Evolutionary conservation across 1,140 invertebrate species (phyloP).

Genomic region (Pogonus chalceus): DNA sequence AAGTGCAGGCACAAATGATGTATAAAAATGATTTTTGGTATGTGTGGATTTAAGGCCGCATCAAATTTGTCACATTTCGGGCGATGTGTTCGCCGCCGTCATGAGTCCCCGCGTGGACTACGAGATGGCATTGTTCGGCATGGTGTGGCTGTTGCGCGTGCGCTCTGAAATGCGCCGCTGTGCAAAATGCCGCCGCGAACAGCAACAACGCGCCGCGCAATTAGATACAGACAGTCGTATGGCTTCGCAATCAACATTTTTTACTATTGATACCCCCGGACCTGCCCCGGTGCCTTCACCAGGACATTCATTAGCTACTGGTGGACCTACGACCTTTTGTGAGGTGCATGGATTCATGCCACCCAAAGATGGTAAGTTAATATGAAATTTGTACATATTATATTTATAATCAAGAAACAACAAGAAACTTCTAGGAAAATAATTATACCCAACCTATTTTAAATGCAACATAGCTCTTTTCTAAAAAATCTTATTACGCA

Average conservation of each 20-base stretch:
- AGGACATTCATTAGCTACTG: constrained; percentile 10
- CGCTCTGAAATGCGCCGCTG: constrained; percentile 63
- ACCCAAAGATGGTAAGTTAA: constrained; percentile 44
- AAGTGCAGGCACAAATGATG: too few species aligned
- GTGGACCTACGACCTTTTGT: constrained; percentile 41
- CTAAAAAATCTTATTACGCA: too few species aligned
- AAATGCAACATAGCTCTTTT: too few species aligned
- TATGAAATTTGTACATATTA: too few species aligned
- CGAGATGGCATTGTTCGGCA: constrained; percentile 70
- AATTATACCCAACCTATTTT: too few species aligned
- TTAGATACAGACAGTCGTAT: constrained; percentile 30
- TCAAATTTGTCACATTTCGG: too few species aligned
- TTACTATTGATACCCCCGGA: constrained; percentile 43
- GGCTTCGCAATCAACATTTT: constrained; percentile 38
- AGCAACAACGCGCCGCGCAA: constrained; percentile 35
- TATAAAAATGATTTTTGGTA: too few species aligned
- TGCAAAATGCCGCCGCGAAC: constrained; percentile 53
- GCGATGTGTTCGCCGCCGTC: constrained; percentile 2
- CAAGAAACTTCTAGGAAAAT: neutral
- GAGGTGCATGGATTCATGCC: constrained; percentile 49
- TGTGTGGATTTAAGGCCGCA: too few species aligned
- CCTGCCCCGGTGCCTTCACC: constrained; percentile 18
- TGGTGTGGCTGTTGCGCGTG: constrained; percentile 70
- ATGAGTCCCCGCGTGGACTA: neutral
- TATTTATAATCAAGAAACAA: neutral